Percentiles rank a stretch among this genome's conserved stretches.
These are phyloP conservation scores for Anabacerthia variegaticeps DNA, from an alignment of 2,797 vertebrate species.

Conservation along the genomic window DNA sequence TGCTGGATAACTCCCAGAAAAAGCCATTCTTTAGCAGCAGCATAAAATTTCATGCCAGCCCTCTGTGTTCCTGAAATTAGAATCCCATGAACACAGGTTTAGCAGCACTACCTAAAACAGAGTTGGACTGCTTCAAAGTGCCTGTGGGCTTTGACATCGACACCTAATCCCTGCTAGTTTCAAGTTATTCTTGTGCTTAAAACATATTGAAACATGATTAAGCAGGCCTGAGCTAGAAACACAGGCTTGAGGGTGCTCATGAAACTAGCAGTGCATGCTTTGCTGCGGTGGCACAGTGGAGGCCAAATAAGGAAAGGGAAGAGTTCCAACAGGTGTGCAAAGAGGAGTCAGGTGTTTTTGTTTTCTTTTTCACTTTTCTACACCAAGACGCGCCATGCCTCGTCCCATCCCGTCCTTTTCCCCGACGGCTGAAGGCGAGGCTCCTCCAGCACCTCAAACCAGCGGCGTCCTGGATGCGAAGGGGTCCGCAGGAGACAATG, in stretches of 20 bases:
- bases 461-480: accelerated
- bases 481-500: background rate
- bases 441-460: accelerated
- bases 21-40: background rate
- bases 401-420: background rate
- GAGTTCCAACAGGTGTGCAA: background rate
- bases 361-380: background rate
- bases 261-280: background rate
- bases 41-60: background rate
- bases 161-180: background rate
- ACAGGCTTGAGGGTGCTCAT: too few relatives aligned
- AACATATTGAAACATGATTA: accelerated
- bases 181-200: background rate
- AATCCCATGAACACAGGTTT: accelerated
- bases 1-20: background rate
- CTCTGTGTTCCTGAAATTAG: background rate
- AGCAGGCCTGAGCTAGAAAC: background rate
- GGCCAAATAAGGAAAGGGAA: accelerated
- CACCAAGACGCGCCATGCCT: accelerated
- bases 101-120: background rate
- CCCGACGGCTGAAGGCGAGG: background rate
- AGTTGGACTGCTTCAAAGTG: accelerated
- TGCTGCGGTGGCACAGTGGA: accelerated
- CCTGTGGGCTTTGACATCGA: accelerated
- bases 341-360: background rate